A percentile compares a stretch with the other conserved stretches of the same genome.
These are phyloP conservation scores for Gerris lacustris DNA, from an alignment of 2,888 invertebrate genomes.

Conservation along the genomic window DNA sequence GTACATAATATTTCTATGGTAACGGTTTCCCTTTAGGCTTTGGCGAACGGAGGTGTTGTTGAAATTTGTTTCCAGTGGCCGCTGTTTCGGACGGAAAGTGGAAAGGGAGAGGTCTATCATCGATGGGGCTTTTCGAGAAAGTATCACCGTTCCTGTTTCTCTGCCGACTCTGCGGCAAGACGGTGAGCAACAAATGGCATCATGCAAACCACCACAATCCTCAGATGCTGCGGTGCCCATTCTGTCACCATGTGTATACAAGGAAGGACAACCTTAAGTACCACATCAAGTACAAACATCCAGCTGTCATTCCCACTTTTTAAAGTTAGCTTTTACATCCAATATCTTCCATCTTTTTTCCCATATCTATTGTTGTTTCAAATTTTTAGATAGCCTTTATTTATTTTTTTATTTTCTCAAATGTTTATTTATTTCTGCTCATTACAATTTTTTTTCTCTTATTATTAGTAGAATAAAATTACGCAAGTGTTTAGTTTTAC, in stretches of 20 bases:
- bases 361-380: too few relatives aligned
- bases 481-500: too few relatives aligned
- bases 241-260: conserved; percentile 50
- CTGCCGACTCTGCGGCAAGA: conserved; percentile 52
- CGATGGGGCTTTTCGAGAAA: conserved; percentile 23
- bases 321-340: not conserved
- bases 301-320: conserved; percentile 7
- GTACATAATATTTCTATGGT: too few relatives aligned
- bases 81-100: not conserved
- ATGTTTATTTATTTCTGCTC: too few relatives aligned
- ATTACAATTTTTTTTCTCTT: too few relatives aligned
- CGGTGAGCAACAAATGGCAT: conserved; percentile 54
- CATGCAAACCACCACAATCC: conserved; percentile 36
- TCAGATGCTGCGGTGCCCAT: conserved; percentile 41
- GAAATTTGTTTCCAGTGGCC: not conserved
- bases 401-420: too few relatives aligned
- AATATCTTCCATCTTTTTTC: too few relatives aligned
- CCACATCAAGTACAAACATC: conserved; percentile 52
- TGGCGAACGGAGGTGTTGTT: too few relatives aligned
- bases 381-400: too few relatives aligned
- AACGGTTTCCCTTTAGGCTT: too few relatives aligned
- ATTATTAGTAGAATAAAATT: too few relatives aligned
- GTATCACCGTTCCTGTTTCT: conserved; percentile 33
- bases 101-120: not conserved
- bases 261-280: conserved; percentile 55